Percentiles rank a stretch among this genome's conserved stretches.
Evolutionary conservation across 2,113 vertebrate genomes (phyloP).

Genomic region (Oncorhynchus kisutch): DNA sequence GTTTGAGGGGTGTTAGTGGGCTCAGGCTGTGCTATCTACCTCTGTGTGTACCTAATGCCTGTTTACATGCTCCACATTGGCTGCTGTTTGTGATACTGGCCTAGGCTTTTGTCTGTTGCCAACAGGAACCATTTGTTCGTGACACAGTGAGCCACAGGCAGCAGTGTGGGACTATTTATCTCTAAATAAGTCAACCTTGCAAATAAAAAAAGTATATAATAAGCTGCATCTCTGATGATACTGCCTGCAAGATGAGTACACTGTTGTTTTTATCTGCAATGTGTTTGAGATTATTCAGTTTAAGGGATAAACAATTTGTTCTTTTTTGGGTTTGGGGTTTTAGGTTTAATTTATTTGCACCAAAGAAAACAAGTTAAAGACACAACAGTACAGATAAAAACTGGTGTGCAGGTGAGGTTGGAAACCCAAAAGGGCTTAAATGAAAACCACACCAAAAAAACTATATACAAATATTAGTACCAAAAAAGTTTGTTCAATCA

Average conservation of each 20-base stretch:
- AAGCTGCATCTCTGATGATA: neutral
- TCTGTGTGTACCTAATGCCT: conserved; percentile 33
- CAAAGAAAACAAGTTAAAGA: no score
- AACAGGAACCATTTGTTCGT: conserved; percentile 39
- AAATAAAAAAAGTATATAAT: neutral
- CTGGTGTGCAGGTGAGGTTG: no score
- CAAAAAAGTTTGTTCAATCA: no score
- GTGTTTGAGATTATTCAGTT: neutral
- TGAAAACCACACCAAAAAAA: no score
- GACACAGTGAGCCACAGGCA: conserved; percentile 4
- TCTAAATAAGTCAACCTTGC: conserved; percentile 5
- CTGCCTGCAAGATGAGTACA: neutral
- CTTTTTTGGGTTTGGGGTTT: neutral
- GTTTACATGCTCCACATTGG: conserved; percentile 48
- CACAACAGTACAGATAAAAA: no score
- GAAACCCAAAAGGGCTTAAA: no score
- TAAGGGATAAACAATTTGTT: neutral
- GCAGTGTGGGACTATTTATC: conserved; percentile 11
- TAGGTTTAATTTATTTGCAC: no score
- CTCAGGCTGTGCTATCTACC: conserved; percentile 44
- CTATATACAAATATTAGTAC: no score
- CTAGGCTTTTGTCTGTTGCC: conserved; percentile 40
- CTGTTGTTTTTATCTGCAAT: no score
- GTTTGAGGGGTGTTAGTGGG: conserved; percentile 64
- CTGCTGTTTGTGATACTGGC: conserved; percentile 27